Conservation (phyloP, 2,113 vertebrate species). For the Siphamia tubifer region DNA sequence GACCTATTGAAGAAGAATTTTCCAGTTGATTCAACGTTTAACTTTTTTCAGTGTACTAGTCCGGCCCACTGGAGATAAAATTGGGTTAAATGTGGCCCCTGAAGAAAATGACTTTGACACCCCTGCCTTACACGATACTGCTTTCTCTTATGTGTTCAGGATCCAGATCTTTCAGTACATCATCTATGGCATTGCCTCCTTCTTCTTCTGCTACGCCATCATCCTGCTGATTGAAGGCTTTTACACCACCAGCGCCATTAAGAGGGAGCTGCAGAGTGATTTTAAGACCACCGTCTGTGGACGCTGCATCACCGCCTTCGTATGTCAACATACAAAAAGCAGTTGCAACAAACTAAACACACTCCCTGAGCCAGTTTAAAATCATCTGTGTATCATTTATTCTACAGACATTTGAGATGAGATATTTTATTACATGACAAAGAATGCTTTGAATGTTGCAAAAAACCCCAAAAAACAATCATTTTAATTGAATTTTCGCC, state of each 20-base stretch:
- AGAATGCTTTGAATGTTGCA: no score
- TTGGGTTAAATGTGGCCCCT: no score
- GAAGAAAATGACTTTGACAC: no score
- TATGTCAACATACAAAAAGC: conserved; percentile 56
- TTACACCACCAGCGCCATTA: conserved; percentile 96
- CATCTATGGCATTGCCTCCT: conserved; percentile 97
- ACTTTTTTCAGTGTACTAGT: no score
- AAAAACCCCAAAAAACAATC: no score
- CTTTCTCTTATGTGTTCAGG: conserved; percentile 65
- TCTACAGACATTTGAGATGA: no score
- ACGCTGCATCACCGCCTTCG: conserved; percentile 97
- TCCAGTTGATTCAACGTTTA: no score
- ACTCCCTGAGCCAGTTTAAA: conserved; percentile 26
- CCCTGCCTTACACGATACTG: neutral
- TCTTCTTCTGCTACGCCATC: conserved; percentile 97
- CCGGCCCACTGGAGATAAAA: no score
- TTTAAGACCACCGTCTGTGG: conserved; percentile 97
- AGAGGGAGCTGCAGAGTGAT: conserved; percentile 96
- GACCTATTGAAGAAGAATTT: no score
- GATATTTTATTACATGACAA: no score
- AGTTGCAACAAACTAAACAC: conserved; percentile 65
- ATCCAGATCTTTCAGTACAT: conserved; percentile 97
- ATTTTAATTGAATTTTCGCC: no score
- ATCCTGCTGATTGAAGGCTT: conserved; percentile 96
- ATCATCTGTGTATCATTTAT: no score